Percentiles rank a stretch among this genome's conserved stretches.
phyloP scores from a whole-genome alignment of 2,888 invertebrate species.

The Druceiella hillmani region DNA sequence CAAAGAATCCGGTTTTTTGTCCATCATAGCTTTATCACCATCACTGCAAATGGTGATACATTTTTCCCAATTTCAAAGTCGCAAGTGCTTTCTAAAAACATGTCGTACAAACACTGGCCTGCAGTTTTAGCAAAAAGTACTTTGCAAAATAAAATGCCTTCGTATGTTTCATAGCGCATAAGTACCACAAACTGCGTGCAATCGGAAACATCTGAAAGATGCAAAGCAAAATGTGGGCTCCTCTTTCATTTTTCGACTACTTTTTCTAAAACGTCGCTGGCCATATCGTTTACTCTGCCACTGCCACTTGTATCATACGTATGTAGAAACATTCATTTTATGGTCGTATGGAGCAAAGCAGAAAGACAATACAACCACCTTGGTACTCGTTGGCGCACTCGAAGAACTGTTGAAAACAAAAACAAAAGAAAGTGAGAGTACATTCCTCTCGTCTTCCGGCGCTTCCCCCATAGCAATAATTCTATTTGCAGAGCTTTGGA shows the following conservation, averaged over 20 bases:
- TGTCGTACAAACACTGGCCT: constrained; percentile 22
- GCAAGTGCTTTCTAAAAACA: constrained; percentile 12
- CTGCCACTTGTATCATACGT: constrained; percentile 23
- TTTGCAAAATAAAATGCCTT: constrained; percentile 26
- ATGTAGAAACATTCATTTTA: too few relatives aligned
- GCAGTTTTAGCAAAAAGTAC: constrained; percentile 23
- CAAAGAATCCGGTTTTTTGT: constrained; percentile 25
- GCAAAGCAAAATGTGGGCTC: constrained; percentile 24
- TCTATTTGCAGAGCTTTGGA: too few relatives aligned
- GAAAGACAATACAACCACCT: too few relatives aligned
- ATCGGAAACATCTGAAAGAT: constrained; percentile 27
- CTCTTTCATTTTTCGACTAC: constrained; percentile 17
- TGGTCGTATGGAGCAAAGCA: too few relatives aligned
- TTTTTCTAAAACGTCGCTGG: constrained; percentile 20
- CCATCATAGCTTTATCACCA: constrained; percentile 27
- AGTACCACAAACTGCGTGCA: constrained; percentile 26
- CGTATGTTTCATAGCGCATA: constrained; percentile 26
- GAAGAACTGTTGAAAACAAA: too few relatives aligned
- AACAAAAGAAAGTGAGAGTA: too few relatives aligned
- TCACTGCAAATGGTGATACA: constrained; percentile 25
- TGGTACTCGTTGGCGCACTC: too few relatives aligned
- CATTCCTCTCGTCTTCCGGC: too few relatives aligned
- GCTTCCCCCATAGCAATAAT: too few relatives aligned
- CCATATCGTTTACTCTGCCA: constrained; percentile 26
- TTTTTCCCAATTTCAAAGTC: constrained; percentile 22